Conservation (phyloP, 2,888 invertebrate genomes). For the Mesorhabditis spiculigera region DNA sequence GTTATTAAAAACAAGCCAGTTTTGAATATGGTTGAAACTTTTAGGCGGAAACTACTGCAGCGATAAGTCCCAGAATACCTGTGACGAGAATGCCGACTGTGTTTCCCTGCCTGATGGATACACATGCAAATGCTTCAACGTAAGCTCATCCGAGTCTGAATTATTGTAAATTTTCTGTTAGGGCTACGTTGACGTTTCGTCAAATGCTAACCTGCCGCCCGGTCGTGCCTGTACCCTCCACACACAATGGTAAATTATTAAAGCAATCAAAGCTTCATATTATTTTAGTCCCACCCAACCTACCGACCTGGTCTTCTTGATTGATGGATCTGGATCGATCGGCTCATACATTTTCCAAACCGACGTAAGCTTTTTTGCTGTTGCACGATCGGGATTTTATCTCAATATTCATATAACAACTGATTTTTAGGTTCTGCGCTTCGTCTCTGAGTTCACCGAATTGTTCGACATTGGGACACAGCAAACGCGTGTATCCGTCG, state of each 20-base stretch:
- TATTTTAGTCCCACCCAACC: constrained; percentile 40
- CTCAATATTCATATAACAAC: background rate
- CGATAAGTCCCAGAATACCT: constrained; percentile 38
- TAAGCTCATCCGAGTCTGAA: background rate
- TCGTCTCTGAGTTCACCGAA: constrained; percentile 51
- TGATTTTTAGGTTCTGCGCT: constrained; percentile 35
- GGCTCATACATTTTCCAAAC: constrained; percentile 51
- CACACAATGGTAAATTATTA: constrained; percentile 40
- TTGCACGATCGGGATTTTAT: background rate
- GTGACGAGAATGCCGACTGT: constrained; percentile 48
- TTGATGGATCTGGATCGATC: constrained; percentile 56
- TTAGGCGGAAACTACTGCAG: constrained; percentile 40
- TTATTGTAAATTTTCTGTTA: background rate
- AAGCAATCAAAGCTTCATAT: background rate
- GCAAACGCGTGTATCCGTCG: constrained; percentile 50
- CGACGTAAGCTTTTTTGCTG: constrained; percentile 26
- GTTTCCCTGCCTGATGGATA: constrained; percentile 43
- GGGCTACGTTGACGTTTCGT: constrained; percentile 56
- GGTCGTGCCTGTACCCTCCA: constrained; percentile 56
- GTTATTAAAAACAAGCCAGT: constrained; percentile 4
- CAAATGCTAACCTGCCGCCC: constrained; percentile 50
- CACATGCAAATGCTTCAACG: constrained; percentile 47
- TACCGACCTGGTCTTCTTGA: constrained; percentile 55
- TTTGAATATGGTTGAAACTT: background rate
- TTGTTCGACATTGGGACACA: constrained; percentile 51